These are phyloP conservation scores for Cataglyphis altisquamis DNA, from an alignment of 2,888 invertebrate species.

Conservation along the genomic window DNA sequence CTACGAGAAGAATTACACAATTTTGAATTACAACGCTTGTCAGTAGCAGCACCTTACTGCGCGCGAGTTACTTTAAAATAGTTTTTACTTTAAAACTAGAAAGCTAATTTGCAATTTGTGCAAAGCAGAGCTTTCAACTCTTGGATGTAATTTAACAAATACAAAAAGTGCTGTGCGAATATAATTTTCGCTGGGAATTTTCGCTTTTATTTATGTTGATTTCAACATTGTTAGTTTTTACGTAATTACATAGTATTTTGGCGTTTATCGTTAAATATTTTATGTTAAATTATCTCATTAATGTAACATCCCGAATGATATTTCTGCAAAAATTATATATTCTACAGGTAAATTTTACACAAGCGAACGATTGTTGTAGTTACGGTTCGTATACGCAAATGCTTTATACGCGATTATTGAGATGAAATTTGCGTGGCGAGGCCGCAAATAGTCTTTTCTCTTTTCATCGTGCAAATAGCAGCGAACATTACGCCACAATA, in stretches of 20 bases:
- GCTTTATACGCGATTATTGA: constrained; percentile 26
- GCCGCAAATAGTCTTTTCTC: constrained; percentile 49
- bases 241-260: constrained; percentile 6
- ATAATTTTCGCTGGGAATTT: not conserved
- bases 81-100: not conserved
- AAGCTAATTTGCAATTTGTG: not conserved
- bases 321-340: not conserved
- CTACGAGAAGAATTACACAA: not conserved
- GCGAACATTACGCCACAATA: constrained; percentile 50
- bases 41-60: not conserved
- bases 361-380: constrained; percentile 1
- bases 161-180: not conserved
- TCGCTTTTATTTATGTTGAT: not conserved
- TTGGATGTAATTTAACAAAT: not conserved
- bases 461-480: constrained; percentile 46
- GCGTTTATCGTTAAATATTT: constrained; percentile 11
- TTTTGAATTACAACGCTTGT: constrained; percentile 13
- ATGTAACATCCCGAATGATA: not conserved
- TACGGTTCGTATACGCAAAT: constrained; percentile 11
- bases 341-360: not conserved
- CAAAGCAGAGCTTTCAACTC: not conserved
- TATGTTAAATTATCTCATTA: constrained; percentile 23
- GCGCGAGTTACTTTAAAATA: not conserved
- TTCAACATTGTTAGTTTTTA: not conserved
- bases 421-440: constrained; percentile 31